Conservation (phyloP, 2,113 vertebrate species). For the Scolopax mira region DNA sequence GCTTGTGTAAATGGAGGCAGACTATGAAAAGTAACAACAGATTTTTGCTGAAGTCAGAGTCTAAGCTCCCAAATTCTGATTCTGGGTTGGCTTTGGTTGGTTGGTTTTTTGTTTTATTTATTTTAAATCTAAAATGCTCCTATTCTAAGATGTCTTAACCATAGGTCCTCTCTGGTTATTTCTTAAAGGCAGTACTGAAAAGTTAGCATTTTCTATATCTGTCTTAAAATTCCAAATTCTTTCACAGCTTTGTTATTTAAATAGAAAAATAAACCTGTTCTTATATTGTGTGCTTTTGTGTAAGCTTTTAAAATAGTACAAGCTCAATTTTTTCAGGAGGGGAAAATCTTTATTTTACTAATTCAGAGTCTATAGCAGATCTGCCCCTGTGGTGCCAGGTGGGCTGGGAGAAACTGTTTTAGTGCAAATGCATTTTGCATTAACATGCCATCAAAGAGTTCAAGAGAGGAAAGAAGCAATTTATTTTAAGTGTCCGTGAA, state of each 20-base stretch:
- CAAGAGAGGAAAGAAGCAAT: slow-evolving; percentile 18
- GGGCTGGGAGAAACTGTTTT: not conserved
- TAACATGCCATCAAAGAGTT: slow-evolving; percentile 25
- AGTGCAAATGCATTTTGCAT: slow-evolving; percentile 25
- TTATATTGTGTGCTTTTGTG: not conserved
- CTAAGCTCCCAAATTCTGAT: not conserved
- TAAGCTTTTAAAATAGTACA: not conserved
- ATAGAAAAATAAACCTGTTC: not conserved
- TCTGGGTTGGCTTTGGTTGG: not conserved
- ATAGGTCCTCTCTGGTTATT: not conserved
- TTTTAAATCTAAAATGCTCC: not conserved
- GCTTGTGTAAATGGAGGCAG: not conserved
- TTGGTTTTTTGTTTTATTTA: not conserved
- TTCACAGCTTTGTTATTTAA: not conserved
- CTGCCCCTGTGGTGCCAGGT: not conserved
- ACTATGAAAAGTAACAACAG: not conserved
- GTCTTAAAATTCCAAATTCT: not conserved
- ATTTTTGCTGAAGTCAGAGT: not conserved
- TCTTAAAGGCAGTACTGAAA: not conserved
- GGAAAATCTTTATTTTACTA: not conserved
- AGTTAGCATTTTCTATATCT: not conserved
- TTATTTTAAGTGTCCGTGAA: slow-evolving; percentile 40
- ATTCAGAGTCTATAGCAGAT: not conserved
- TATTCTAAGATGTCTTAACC: not conserved
- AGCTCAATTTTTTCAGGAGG: not conserved